These are phyloP conservation scores for Speoplatyrhinus poulsoni DNA, from an alignment of 2,113 vertebrate species.

Conservation along the genomic window DNA sequence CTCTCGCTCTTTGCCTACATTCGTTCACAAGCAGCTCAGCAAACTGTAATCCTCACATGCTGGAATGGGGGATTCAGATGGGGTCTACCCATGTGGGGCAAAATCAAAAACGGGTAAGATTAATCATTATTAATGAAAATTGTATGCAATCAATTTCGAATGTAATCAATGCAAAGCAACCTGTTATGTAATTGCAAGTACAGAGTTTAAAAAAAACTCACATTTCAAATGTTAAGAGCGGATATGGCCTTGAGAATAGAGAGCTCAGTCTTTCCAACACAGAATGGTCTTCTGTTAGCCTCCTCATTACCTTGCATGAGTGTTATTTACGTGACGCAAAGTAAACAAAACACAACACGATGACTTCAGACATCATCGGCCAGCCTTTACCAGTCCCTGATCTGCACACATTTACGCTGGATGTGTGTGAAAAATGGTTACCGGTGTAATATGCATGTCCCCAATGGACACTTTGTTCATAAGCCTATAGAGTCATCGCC, in stretches of 20 bases:
- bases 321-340: slow-evolving; percentile 3
- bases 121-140: slow-evolving; percentile 67
- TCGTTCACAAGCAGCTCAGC: slow-evolving; percentile 55
- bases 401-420: neutral
- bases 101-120: slow-evolving; percentile 58
- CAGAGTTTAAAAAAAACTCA: too few relatives aligned
- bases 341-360: neutral
- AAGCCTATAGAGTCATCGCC: slow-evolving; percentile 53
- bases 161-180: slow-evolving; percentile 63
- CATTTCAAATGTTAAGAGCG: too few relatives aligned
- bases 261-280: too few relatives aligned
- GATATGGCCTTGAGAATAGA: too few relatives aligned
- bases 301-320: too few relatives aligned
- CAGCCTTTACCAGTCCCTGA: too few relatives aligned
- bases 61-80: slow-evolving; percentile 50
- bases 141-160: slow-evolving; percentile 51
- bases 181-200: slow-evolving; percentile 60
- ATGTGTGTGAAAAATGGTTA: slow-evolving; percentile 46
- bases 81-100: slow-evolving; percentile 53
- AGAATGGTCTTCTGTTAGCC: too few relatives aligned
- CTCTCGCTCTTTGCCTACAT: slow-evolving; percentile 46
- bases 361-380: slow-evolving; percentile 24
- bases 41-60: slow-evolving; percentile 37
- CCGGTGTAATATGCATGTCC: slow-evolving; percentile 46
- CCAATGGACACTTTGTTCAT: slow-evolving; percentile 52